These are phyloP conservation scores for Spea hammondii DNA, from an alignment of 2,797 vertebrate genomes.

Conservation along the genomic window DNA sequence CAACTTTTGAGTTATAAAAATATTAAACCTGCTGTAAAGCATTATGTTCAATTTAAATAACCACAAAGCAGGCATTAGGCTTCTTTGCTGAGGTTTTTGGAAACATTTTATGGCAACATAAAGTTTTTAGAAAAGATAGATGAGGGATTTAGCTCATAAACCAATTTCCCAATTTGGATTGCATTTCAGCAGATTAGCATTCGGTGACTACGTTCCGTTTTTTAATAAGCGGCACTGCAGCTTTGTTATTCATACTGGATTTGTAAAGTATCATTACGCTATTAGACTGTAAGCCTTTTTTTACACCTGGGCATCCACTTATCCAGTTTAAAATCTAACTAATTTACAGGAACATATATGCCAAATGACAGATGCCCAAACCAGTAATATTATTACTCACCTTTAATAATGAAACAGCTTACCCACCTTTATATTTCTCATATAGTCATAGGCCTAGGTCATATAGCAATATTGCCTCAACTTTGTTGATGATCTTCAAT, in stretches of 20 bases:
- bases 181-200: slow-evolving; percentile 63
- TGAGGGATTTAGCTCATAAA: slow-evolving; percentile 73
- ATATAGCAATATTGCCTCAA: too few species aligned
- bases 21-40: slow-evolving; percentile 82
- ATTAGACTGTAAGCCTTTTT: too few species aligned
- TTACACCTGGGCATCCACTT: too few species aligned
- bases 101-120: slow-evolving; percentile 79
- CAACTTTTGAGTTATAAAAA: slow-evolving; percentile 83
- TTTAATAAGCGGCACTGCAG: background rate
- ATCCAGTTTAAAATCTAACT: too few species aligned
- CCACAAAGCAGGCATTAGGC: slow-evolving; percentile 74
- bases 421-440: too few species aligned
- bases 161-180: slow-evolving; percentile 67
- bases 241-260: background rate
- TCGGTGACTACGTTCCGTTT: slow-evolving; percentile 25
- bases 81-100: slow-evolving; percentile 75
- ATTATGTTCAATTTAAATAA: slow-evolving; percentile 82
- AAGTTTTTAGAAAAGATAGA: slow-evolving; percentile 73
- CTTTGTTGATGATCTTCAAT: too few species aligned
- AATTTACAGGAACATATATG: too few species aligned
- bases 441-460: too few species aligned
- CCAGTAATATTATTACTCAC: too few species aligned
- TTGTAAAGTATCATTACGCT: too few species aligned
- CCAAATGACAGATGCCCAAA: too few species aligned
- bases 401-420: too few species aligned